phyloP scores from a whole-genome alignment of 2,888 invertebrate species.

The Hirtodrosophila cameraria region DNA sequence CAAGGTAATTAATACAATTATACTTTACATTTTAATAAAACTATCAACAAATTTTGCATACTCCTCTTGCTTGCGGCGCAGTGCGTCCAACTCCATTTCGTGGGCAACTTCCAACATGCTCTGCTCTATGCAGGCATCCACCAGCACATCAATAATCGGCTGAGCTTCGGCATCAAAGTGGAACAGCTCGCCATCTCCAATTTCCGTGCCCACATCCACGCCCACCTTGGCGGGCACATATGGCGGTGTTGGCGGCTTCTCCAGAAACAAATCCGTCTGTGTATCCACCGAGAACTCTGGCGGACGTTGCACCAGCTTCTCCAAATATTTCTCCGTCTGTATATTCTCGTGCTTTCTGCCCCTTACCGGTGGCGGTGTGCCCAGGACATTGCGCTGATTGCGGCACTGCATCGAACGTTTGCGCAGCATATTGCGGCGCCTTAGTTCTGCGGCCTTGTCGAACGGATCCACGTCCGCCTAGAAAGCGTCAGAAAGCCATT shows the following conservation, averaged over 20 bases:
- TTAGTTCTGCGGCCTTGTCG: slow-evolving; percentile 83
- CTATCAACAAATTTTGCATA: slow-evolving; percentile 68
- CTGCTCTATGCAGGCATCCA: slow-evolving; percentile 95
- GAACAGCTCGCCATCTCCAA: slow-evolving; percentile 95
- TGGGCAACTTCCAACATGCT: slow-evolving; percentile 95
- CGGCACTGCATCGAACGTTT: slow-evolving; percentile 86
- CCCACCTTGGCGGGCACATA: slow-evolving; percentile 93
- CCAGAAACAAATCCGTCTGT: slow-evolving; percentile 94
- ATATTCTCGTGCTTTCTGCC: slow-evolving; percentile 94
- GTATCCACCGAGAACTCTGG: slow-evolving; percentile 91
- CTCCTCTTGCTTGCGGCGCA: slow-evolving; percentile 88
- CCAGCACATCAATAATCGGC: slow-evolving; percentile 94
- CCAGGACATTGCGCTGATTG: slow-evolving; percentile 85
- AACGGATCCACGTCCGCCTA: slow-evolving; percentile 84
- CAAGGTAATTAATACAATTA: not conserved
- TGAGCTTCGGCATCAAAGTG: slow-evolving; percentile 96
- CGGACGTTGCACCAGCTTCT: slow-evolving; percentile 92
- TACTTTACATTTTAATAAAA: not conserved
- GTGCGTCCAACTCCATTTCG: slow-evolving; percentile 94
- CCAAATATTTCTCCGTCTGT: slow-evolving; percentile 95
- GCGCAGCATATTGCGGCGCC: slow-evolving; percentile 90
- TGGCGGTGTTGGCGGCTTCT: slow-evolving; percentile 91
- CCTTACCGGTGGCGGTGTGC: slow-evolving; percentile 86
- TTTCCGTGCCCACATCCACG: slow-evolving; percentile 92
- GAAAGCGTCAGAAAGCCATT: slow-evolving; percentile 18